phyloP scores from a whole-genome alignment of 2,113 vertebrate genomes.

The Parus major region DNA sequence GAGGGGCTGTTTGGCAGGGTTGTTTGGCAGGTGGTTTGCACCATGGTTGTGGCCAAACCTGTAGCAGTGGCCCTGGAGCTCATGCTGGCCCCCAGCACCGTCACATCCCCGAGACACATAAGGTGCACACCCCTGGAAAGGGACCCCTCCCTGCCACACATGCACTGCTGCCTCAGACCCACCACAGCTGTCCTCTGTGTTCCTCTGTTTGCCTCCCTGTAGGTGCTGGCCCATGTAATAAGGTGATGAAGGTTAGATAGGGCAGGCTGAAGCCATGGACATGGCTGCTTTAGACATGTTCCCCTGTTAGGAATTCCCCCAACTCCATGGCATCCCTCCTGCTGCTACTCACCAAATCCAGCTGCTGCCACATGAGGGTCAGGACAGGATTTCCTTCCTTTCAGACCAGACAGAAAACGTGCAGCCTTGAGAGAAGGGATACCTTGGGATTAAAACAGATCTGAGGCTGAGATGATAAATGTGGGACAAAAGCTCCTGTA shows the following conservation, averaged over 20 bases:
- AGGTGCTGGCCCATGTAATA: fast-evolving
- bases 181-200: not conserved
- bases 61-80: not conserved
- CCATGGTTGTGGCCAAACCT: not conserved
- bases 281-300: not conserved
- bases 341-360: not conserved
- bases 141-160: fast-evolving
- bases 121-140: not conserved
- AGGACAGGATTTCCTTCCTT: not conserved
- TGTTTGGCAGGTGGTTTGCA: not conserved
- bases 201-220: not conserved
- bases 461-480: not conserved
- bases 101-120: fast-evolving
- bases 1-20: not conserved
- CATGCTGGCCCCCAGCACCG: not conserved
- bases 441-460: not conserved
- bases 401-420: fast-evolving
- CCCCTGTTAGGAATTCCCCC: not conserved
- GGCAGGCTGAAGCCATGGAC: not conserved
- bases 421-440: not conserved
- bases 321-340: not conserved
- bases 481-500: not conserved
- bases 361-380: not conserved
- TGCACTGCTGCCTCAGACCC: not conserved
- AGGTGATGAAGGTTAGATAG: not conserved